These are phyloP conservation scores for Cisticola juncidis DNA, from an alignment of 2,113 vertebrate species.

Conservation along the genomic window DNA sequence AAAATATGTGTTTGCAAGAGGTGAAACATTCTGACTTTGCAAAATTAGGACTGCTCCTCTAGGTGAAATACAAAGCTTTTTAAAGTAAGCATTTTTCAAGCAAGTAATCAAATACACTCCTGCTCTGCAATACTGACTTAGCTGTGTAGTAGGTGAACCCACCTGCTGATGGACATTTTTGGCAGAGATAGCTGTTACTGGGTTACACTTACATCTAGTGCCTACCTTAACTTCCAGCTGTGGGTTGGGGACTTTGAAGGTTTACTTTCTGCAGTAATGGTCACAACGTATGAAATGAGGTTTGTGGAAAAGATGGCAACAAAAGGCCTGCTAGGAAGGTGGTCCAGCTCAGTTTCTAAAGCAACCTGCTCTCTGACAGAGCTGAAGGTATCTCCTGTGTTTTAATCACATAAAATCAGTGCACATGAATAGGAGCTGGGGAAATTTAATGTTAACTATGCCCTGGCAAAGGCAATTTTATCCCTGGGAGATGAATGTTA, in stretches of 20 bases:
- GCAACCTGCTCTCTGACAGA: not conserved
- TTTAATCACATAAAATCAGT: not conserved
- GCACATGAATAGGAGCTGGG: no score
- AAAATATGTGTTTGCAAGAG: not conserved
- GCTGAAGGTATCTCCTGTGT: not conserved
- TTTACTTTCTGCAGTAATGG: not conserved
- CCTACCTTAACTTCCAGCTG: not conserved
- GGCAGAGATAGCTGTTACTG: not conserved
- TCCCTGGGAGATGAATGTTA: not conserved
- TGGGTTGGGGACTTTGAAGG: not conserved
- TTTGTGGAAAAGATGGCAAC: not conserved
- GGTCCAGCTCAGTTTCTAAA: not conserved
- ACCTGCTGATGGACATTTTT: not conserved
- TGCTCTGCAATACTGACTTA: not conserved
- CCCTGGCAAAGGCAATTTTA: not conserved
- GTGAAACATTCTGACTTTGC: not conserved
- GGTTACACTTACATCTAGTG: not conserved
- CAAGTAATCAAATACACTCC: not conserved
- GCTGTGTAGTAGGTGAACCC: not conserved
- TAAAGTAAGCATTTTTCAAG: not conserved
- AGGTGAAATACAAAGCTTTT: not conserved
- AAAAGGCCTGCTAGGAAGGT: not conserved
- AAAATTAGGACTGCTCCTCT: not conserved
- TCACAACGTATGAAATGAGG: not conserved
- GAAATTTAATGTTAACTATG: not conserved